Evolutionary conservation across 2,113 vertebrate genomes (phyloP), one percentile per base, ranked within the genome.

Genomic region (Dasyurus viverrinus): DNA sequence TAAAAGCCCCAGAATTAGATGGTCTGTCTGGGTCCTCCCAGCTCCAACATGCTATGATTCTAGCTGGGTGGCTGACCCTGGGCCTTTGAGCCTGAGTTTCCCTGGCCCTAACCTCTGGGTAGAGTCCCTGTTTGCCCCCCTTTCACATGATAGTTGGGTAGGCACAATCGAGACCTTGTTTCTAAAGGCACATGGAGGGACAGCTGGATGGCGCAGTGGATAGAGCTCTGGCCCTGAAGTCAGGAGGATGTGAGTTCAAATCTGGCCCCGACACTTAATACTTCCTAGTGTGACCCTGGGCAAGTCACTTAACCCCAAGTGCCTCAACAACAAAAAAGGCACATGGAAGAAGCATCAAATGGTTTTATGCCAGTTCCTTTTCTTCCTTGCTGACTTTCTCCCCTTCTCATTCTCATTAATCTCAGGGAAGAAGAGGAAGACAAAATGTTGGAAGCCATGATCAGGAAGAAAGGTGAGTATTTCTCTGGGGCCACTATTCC

Each of bases 341-440:
- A 52, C 46, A 55, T 90, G 89, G 93, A 50, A 76, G 54, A 53
- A 50, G 30, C 84, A 36, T 4, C 14, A 16, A 50, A 48, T n/a
- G 23, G 36, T 36, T 25, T 46, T 26, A 26, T 76, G 36, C 47
- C 52, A 12, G 48, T 30, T 53, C 92, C 90, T 53, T n/a, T 10
- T 89, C 48, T 90, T 47, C 0, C 30, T 68, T 30, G 1, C 2
- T 27, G 89, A 60, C 0, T 2, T 36, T 94, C 9, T 97, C 90
- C 89, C 54, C 90, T 91, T 98, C 93, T 98, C 96, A 96, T 98
- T 97, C 36, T 84, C 7, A 23, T 84, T 42, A 16, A 42, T 23
- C n/a, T 94, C 96, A 99, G 99, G 97, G 99, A 99, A 97, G 98
- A 98, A 95, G 99, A 99, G 93, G 99, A 99, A 92, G 99, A 99